phyloP scores from a whole-genome alignment of 2,888 invertebrate genomes.

The Apamea monoglypha region DNA sequence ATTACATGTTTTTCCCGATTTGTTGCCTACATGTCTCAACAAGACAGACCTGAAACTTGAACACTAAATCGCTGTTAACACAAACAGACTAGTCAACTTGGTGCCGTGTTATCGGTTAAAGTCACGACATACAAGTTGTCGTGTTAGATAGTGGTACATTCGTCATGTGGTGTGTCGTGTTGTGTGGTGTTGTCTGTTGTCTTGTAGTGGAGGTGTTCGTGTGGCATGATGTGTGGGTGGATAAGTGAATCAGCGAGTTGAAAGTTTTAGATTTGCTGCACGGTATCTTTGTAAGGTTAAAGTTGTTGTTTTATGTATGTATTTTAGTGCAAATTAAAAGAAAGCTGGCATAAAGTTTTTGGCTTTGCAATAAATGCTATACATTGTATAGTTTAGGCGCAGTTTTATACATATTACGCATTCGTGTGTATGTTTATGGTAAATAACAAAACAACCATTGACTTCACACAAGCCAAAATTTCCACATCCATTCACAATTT shows the following conservation, averaged over 20 bases:
- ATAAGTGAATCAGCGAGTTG: not conserved
- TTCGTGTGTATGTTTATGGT: not conserved
- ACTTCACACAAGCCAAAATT: not conserved
- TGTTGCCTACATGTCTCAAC: not conserved
- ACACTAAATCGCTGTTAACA: slow-evolving; percentile 9
- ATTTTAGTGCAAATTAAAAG: not conserved
- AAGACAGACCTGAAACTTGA: not conserved
- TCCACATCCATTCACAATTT: not conserved
- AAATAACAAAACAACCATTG: not conserved
- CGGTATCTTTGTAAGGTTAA: not conserved
- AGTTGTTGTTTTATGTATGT: not conserved
- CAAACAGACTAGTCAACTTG: not conserved
- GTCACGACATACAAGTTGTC: slow-evolving; percentile 15
- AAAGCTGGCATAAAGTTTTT: not conserved
- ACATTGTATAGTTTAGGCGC: not conserved
- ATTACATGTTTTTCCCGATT: not conserved
- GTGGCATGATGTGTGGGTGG: not conserved
- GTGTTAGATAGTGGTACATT: slow-evolving; percentile 12
- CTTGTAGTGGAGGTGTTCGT: not conserved
- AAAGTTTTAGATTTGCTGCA: not conserved
- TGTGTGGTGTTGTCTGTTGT: not conserved
- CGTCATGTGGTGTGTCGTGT: not conserved
- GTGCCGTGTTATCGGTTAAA: slow-evolving; percentile 4
- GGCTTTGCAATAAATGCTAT: not conserved
- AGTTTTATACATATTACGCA: not conserved